Evolutionary conservation across 2,888 invertebrate genomes (phyloP).

Genomic region (Tetragonula carbonaria): DNA sequence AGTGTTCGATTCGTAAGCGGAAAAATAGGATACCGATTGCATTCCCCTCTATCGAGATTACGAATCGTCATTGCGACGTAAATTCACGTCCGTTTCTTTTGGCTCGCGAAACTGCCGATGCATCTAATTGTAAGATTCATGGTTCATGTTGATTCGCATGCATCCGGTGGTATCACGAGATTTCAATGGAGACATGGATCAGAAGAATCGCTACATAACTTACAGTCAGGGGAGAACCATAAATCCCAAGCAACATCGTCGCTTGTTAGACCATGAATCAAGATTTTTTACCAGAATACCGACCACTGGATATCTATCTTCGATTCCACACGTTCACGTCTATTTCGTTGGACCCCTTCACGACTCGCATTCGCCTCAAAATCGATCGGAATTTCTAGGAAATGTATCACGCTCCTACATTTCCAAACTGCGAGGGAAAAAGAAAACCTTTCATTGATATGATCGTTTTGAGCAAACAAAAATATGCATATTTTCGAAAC

Average conservation of each 20-base stretch:
- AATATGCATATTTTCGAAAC: constrained; percentile 49
- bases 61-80: not conserved
- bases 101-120: constrained; percentile 12
- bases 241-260: constrained; percentile 75
- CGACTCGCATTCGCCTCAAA: not conserved
- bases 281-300: constrained; percentile 67
- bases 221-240: constrained; percentile 67
- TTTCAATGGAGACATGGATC: constrained; percentile 19
- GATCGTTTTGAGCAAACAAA: not conserved
- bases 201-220: constrained; percentile 64
- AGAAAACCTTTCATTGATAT: not conserved
- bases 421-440: not conserved
- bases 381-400: not conserved
- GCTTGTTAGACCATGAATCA: constrained; percentile 74
- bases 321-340: not conserved
- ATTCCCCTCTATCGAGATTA: constrained; percentile 25
- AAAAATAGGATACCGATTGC: constrained; percentile 53
- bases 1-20: constrained; percentile 28
- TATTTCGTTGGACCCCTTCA: constrained; percentile 2
- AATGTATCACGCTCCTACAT: not conserved
- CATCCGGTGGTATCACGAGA: constrained; percentile 44
- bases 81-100: not conserved
- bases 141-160: constrained; percentile 61
- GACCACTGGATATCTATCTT: constrained; percentile 11
- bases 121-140: constrained; percentile 35